phyloP scores from a whole-genome alignment of 2,888 invertebrate genomes.

The Torymus tubicola region DNA sequence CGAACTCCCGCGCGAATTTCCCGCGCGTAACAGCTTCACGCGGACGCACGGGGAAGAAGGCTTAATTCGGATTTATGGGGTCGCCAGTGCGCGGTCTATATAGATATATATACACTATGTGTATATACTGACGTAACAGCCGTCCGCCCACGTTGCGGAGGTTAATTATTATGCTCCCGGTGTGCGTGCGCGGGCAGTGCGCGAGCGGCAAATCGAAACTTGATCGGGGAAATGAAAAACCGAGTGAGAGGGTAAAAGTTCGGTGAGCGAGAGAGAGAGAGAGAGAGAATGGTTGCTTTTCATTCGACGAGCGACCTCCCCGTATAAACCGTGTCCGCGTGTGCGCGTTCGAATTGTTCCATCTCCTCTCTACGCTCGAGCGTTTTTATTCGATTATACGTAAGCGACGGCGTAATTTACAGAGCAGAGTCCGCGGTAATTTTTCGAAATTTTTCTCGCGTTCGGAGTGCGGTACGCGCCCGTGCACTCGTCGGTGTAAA shows the following conservation, averaged over 20 bases:
- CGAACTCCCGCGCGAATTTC: slow-evolving; percentile 34
- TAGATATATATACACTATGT: no score
- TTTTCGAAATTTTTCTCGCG: neutral
- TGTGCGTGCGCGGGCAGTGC: neutral
- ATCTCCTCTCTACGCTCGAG: neutral
- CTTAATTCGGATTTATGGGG: slow-evolving; percentile 58
- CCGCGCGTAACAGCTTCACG: neutral
- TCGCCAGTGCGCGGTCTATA: slow-evolving; percentile 12
- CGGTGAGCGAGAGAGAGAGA: neutral
- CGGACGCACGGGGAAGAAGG: slow-evolving; percentile 32
- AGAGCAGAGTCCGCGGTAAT: neutral
- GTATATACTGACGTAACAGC: slow-evolving; percentile 47
- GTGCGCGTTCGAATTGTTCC: slow-evolving; percentile 9
- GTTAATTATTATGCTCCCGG: slow-evolving; percentile 55
- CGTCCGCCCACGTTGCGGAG: neutral
- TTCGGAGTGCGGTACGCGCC: no score
- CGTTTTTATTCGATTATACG: slow-evolving; percentile 22
- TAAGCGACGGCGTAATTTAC: slow-evolving; percentile 29
- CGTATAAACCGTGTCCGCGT: no score
- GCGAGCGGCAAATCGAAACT: slow-evolving; percentile 50
- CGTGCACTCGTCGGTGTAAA: no score
- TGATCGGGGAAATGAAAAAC: slow-evolving; percentile 53
- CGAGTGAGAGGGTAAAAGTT: slow-evolving; percentile 43
- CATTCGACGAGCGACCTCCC: slow-evolving; percentile 27
- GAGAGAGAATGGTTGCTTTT: slow-evolving; percentile 7